These are phyloP conservation scores for Eulemur albifrons DNA, from an alignment of 2,797 vertebrate genomes.

Conservation along the genomic window DNA sequence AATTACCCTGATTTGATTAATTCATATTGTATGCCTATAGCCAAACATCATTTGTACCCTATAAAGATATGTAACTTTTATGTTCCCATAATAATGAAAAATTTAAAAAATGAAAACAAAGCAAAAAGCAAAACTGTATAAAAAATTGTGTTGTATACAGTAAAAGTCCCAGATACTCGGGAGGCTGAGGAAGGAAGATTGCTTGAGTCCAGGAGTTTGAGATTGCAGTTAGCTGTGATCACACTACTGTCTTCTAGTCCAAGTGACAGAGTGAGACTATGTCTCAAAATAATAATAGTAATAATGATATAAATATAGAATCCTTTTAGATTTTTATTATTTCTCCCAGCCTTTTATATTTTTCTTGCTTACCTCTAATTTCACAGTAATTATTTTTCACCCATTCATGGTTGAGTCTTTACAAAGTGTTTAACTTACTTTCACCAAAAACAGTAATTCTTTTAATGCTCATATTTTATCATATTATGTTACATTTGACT, in stretches of 20 bases:
- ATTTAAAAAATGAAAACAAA: no score
- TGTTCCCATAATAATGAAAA: no score
- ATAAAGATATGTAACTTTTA: no score
- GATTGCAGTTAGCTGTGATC: no score
- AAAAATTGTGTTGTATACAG: neutral
- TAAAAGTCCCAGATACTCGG: neutral
- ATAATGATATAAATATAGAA: neutral
- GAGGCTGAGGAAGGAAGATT: no score
- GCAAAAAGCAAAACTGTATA: neutral
- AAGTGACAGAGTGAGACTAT: no score
- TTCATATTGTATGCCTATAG: no score
- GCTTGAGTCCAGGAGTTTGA: no score
- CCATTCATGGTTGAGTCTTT: neutral
- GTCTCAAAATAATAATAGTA: no score
- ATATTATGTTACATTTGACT: slow-evolving; percentile 4
- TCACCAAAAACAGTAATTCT: neutral
- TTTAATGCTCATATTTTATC: neutral
- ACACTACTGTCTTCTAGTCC: no score
- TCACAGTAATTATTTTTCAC: neutral
- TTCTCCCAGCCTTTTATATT: neutral
- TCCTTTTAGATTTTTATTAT: neutral
- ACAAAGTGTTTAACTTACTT: neutral
- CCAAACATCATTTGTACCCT: no score
- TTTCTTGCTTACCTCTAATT: neutral
- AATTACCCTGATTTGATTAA: no score